A percentile compares a stretch with the other conserved stretches of the same genome.
Evolutionary conservation across 1,140 invertebrate genomes (phyloP).

Genomic region (Heliothis virescens): DNA sequence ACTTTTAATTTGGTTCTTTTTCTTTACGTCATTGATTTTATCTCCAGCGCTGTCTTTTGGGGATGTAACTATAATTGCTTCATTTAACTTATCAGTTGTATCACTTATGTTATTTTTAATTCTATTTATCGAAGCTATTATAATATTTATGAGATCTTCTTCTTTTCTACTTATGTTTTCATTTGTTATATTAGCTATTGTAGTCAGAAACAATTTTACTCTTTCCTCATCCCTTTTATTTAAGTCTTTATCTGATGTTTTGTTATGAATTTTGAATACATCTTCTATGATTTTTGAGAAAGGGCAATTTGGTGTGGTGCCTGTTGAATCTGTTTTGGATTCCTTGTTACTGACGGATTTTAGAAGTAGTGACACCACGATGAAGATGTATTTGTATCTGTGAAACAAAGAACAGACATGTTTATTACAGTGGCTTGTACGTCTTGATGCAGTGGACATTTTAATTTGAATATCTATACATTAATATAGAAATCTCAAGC

Average conservation of each 20-base stretch:
- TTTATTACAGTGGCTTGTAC: not conserved
- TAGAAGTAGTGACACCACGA: conserved; percentile 49
- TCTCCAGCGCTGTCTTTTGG: conserved; percentile 49
- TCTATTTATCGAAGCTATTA: conserved; percentile 80
- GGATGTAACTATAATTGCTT: conserved; percentile 75
- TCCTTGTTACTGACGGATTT: conserved; percentile 48
- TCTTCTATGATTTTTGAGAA: conserved; percentile 81
- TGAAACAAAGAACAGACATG: conserved; percentile 45
- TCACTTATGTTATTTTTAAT: conserved; percentile 78
- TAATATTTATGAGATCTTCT: conserved; percentile 76
- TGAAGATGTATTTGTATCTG: conserved; percentile 64
- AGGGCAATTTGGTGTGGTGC: conserved; percentile 71
- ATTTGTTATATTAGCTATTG: conserved; percentile 67
- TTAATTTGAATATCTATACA: too few species aligned
- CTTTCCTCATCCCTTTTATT: conserved; percentile 63
- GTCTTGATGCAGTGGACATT: too few species aligned
- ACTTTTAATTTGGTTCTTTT: conserved; percentile 69
- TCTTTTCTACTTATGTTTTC: conserved; percentile 66
- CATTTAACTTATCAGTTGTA: conserved; percentile 64
- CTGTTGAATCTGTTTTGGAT: conserved; percentile 14
- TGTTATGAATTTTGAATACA: conserved; percentile 78
- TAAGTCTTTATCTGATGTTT: conserved; percentile 56
- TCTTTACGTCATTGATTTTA: conserved; percentile 46
- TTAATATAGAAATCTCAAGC: too few species aligned
- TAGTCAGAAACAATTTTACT: conserved; percentile 68